Conservation (phyloP, 2,797 vertebrate species). For the Spinus pinus region DNA sequence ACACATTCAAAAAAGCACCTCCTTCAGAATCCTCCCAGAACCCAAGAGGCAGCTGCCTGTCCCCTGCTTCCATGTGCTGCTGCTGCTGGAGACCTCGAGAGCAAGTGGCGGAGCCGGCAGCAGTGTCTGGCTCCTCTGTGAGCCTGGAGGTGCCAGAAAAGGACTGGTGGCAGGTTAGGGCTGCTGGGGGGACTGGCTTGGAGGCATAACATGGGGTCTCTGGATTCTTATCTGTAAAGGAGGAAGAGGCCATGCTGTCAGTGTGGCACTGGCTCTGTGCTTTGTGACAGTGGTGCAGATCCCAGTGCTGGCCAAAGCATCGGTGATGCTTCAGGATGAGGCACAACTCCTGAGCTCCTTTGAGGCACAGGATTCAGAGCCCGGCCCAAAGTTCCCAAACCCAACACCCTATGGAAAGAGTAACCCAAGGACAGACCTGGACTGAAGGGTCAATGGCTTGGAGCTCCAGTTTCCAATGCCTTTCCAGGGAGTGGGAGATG, state of each 20-base stretch:
- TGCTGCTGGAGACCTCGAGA: background rate
- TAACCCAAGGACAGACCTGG: background rate
- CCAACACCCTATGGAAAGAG: accelerated
- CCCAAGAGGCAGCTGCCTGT: background rate
- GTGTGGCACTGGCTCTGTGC: background rate
- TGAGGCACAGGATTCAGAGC: background rate
- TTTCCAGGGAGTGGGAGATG: background rate
- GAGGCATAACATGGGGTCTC: background rate
- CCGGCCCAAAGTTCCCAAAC: background rate
- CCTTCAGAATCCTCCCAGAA: background rate
- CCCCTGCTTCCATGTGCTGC: accelerated
- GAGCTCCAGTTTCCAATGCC: background rate
- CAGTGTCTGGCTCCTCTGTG: accelerated
- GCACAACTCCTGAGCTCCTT: background rate
- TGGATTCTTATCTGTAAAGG: conserved; percentile 34
- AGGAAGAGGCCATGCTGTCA: background rate
- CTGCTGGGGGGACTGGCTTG: background rate
- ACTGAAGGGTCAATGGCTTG: background rate
- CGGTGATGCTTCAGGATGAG: accelerated
- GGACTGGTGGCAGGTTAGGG: background rate
- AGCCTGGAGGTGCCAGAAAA: background rate
- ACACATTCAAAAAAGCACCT: background rate
- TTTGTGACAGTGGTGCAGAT: accelerated
- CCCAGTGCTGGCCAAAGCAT: background rate
- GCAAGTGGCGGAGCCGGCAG: accelerated